Evolutionary conservation across 2,888 invertebrate genomes (phyloP), one percentile per base, ranked within the genome.

Genomic region (Taphrorychus bicolor): DNA sequence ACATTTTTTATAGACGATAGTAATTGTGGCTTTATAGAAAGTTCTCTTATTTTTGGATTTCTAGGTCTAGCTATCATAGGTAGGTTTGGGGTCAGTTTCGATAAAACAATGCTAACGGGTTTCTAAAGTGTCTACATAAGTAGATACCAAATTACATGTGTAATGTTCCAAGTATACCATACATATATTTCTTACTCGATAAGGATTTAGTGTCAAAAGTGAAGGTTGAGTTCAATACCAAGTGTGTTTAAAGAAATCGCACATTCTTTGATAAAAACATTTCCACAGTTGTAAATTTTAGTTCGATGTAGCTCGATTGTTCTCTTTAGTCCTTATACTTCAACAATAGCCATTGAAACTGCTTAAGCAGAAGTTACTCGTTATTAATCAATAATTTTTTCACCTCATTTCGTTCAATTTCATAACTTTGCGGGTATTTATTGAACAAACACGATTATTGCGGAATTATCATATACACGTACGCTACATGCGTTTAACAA

Each of bases 81-180:
- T 17, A 54, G 16, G 62, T 62, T 61, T 54, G 21, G 24, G 48
- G 62, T 23, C 54, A 21, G 42, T 62, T 62, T 24, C 48, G 56
- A 62, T 62, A 62, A 42, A 18, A 60, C 49, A 22, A 42, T 17
- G 45, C 5, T 61, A 61, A 62, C 62, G 62, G 56, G 19, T 62
- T 48, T 54, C 21, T 54, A 23, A 19, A 54, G 53, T 62, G 54
- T 19, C 41, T 48, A 62, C 56, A 62, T 62, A 54, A 62, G 54
- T 62, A 62, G 54, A 62, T 56, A 62, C 22, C 18, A 54, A 62
- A 52, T 40, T 62, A 62, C 62, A 62, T 62, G 56, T 62, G 62
- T 56, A 16, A 52, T 45, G 5, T n/a, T 45, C 14, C 14, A 45
- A 45, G 45, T n/a, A 14, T 45, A 40, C 18, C 52, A 52, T n/a